Evolutionary conservation across 2,797 vertebrate species (phyloP).

Genomic region (Bradypus variegatus): DNA sequence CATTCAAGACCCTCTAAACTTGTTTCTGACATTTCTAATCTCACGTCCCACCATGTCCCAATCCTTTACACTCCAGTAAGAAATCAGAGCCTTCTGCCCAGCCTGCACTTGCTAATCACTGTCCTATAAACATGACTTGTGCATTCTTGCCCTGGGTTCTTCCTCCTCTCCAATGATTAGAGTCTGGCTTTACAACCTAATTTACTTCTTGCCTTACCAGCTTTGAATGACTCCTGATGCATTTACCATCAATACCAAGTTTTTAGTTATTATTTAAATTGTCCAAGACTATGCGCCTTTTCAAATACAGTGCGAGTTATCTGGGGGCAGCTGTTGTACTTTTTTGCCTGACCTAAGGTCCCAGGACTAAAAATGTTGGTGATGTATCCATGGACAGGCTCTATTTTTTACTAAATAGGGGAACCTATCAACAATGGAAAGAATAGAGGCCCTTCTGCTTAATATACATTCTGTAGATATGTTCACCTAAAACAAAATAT

Average conservation of each 20-base stretch:
- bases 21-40: too few species aligned
- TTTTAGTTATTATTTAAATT: neutral
- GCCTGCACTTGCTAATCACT: neutral
- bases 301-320: neutral
- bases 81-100: too few species aligned
- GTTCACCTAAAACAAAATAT: neutral
- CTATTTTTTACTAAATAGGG: neutral
- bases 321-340: neutral
- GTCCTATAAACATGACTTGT: rapidly evolving
- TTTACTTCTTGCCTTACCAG: neutral
- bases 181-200: neutral
- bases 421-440: neutral
- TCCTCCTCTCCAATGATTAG: neutral
- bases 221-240: neutral
- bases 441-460: neutral
- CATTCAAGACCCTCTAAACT: neutral
- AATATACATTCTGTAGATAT: neutral
- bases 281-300: neutral
- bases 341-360: neutral
- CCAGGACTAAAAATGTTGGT: neutral
- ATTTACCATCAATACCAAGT: neutral
- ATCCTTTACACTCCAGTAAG: neutral
- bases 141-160: neutral
- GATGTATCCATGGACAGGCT: neutral
- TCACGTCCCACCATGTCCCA: neutral